A percentile compares a stretch with the other conserved stretches of the same genome.
phyloP scores from a whole-genome alignment of 2,888 invertebrate genomes.

The Drosophila diplacantha region DNA sequence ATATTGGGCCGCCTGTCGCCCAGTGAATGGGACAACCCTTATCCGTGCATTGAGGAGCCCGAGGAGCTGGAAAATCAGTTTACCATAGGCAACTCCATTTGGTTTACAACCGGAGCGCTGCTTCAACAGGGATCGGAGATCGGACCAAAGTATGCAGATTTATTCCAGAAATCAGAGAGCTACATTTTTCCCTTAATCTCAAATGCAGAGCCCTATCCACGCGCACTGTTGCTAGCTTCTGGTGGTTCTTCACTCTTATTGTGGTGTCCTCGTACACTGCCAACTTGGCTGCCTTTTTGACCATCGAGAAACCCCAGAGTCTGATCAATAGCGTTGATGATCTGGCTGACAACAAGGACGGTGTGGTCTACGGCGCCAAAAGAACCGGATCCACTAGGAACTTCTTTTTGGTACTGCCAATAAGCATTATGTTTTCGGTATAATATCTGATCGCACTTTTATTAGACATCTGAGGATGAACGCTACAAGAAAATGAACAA shows the following conservation, averaged over 20 bases:
- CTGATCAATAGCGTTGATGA: conserved; percentile 89
- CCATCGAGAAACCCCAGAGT: conserved; percentile 85
- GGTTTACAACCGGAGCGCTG: conserved; percentile 92
- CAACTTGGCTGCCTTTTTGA: conserved; percentile 92
- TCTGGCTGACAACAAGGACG: conserved; percentile 85
- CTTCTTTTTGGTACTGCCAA: conserved; percentile 87
- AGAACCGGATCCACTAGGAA: conserved; percentile 89
- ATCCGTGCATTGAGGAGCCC: conserved; percentile 90
- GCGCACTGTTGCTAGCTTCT: conserved; percentile 89
- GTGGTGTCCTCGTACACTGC: conserved; percentile 90
- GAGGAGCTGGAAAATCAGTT: conserved; percentile 90
- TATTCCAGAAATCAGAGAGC: fast-evolving
- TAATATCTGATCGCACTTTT: neutral
- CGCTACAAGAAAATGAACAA: conserved; percentile 88
- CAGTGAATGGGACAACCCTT: conserved; percentile 92
- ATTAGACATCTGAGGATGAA: conserved; percentile 84
- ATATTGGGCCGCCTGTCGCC: conserved; percentile 89
- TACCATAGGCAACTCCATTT: conserved; percentile 88
- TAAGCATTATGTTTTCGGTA: neutral
- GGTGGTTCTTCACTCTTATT: conserved; percentile 94
- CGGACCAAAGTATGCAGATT: conserved; percentile 84
- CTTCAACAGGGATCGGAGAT: conserved; percentile 93
- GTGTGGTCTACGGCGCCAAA: conserved; percentile 91
- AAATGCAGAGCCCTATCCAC: conserved; percentile 87
- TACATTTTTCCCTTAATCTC: neutral